These are phyloP conservation scores for Nomada fucata DNA, from an alignment of 2,888 invertebrate genomes.

Conservation along the genomic window DNA sequence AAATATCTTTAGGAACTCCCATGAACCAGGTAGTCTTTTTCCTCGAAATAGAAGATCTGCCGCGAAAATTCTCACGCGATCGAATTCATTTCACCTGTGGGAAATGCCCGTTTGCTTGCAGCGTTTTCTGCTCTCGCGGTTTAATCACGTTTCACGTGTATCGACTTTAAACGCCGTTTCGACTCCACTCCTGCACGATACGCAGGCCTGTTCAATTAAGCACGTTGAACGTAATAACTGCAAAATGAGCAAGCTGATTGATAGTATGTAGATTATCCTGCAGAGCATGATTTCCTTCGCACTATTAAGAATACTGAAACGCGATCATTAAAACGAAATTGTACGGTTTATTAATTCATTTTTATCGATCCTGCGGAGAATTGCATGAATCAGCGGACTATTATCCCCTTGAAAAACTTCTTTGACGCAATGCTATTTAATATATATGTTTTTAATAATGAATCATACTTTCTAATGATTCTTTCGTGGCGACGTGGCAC, in stretches of 20 bases:
- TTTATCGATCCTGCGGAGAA: conserved; percentile 16
- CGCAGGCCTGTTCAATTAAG: conserved; percentile 24
- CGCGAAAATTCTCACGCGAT: background rate
- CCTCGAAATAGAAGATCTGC: no score
- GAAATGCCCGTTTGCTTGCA: background rate
- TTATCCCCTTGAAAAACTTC: conserved; percentile 21
- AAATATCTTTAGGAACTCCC: background rate
- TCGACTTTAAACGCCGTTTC: background rate
- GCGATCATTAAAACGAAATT: conserved; percentile 42
- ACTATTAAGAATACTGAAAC: conserved; percentile 55
- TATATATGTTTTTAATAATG: conserved; percentile 18
- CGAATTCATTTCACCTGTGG: background rate
- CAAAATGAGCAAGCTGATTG: conserved; percentile 25
- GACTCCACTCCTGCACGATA: background rate
- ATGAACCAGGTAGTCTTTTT: background rate
- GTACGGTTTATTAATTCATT: conserved; percentile 49
- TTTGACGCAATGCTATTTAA: conserved; percentile 24
- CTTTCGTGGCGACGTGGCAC: background rate
- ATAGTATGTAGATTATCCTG: background rate
- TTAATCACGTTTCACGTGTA: background rate
- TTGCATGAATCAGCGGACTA: background rate
- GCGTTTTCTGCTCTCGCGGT: background rate
- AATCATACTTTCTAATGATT: conserved; percentile 23
- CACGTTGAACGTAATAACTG: conserved; percentile 35
- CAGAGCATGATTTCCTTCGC: conserved; percentile 13